Evolutionary conservation across 2,797 vertebrate species (phyloP), one percentile per base, ranked within the genome.

Genomic region (Aplochiton taeniatus): DNA sequence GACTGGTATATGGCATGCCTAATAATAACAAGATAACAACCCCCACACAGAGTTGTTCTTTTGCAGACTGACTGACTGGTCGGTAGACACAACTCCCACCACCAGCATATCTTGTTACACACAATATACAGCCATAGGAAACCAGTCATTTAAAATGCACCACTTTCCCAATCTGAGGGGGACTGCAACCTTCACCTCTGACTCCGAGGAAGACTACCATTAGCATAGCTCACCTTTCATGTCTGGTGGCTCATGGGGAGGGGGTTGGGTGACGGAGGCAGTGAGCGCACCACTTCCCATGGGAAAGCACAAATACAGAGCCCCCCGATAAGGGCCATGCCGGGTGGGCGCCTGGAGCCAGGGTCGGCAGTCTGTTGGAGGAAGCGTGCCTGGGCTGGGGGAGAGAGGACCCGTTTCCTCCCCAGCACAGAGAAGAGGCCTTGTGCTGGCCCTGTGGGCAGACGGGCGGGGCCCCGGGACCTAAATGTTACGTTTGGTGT

Each of bases 351-450:
- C 41, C 44, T 18, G 67, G 12, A 43, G 14, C n/a, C 53, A 42
- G 41, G 20, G 46, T 14, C 11, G 11, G 53, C 43, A 49, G 17
- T 62, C 53, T 41, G 52, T 60, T 9, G 13, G 58, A 66, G 70
- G 65, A 72, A 75, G 80, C 65, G 69, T 59, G 68, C 51, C 72
- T 42, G 65, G 69, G 51, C 13, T 0, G 0, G 43, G 43, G 61
- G 55, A 41, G 16, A 53, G 62, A 57, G 31, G 66, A 69, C 79
- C 76, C 57, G 74, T 74, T 90, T 88, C 85, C 86, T 86, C 83
- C 58, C 70, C 66, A 5, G 46, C 64, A 66, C 74, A 83, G 80
- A 87, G 81, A 84, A 65, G 77, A 73, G 72, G 74, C 75, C 77
- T 87, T 85, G 81, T 88, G 72, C 70, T 70, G 69, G 51, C 45